These are phyloP conservation scores for Ceratosolen fusciceps DNA, from an alignment of 1,140 invertebrate species.

Conservation along the genomic window DNA sequence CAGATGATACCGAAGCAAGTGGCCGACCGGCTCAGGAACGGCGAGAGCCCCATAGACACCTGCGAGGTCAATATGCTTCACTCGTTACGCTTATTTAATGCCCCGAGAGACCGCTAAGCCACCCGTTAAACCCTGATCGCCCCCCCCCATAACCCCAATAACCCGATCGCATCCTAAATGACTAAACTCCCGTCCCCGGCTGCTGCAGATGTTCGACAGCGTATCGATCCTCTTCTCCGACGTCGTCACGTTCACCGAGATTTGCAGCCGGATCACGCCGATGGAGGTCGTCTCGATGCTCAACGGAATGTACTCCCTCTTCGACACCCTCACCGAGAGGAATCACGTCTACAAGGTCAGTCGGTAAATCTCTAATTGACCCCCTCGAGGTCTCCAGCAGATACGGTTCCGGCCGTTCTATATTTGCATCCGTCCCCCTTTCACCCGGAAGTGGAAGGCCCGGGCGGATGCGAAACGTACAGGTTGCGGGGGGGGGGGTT, in stretches of 20 bases:
- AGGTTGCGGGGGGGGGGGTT: no score
- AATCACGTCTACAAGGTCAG: constrained; percentile 94
- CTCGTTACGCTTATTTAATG: no score
- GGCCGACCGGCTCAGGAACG: constrained; percentile 90
- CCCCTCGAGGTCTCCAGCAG: background rate
- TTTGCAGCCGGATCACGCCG: constrained; percentile 93
- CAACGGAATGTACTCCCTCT: constrained; percentile 95
- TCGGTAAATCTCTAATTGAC: background rate
- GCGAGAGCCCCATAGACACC: constrained; percentile 94
- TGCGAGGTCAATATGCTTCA: constrained; percentile 88
- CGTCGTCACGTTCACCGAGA: constrained; percentile 96
- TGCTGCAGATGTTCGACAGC: constrained; percentile 84
- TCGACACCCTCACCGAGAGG: constrained; percentile 91
- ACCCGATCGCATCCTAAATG: no score
- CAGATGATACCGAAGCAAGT: constrained; percentile 99
- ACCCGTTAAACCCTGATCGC: no score
- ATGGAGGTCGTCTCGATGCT: constrained; percentile 98
- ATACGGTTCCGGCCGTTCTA: no score
- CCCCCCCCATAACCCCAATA: no score
- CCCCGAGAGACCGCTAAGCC: no score
- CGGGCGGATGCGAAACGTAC: no score
- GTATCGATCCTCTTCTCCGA: constrained; percentile 97
- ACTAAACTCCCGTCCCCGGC: background rate
- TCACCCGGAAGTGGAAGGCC: no score
- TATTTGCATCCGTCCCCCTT: no score